Base-by-base conservation (phyloP, 92 coral and sea anemone genomes). In the Chrysogorgia sp. region DNA sequence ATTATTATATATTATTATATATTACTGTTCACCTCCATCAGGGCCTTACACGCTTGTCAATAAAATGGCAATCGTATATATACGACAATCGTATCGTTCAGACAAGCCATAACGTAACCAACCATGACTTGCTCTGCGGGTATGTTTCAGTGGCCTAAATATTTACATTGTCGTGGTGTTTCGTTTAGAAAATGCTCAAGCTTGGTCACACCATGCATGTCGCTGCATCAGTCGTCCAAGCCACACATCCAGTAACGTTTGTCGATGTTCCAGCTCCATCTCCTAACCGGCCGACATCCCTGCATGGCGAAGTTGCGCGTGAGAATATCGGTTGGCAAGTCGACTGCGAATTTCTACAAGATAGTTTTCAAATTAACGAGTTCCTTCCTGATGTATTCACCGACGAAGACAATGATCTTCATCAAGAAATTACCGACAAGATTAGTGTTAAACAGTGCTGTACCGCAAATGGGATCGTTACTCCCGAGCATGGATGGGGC, bases 101-200 rank as follows among this genome's bases (percentile, higher is more conserved):
- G 53, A 7, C 7, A 47, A n/a, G 10, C 5, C 43, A 47, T 15
- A 47, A 47, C n/a, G 7, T 47, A 6, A 47, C 7, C 15, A 4
- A 5, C 12, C 43, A 4, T 47, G 15, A n/a, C 53, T 7, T 15
- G n/a, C n/a, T n/a, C 15, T 7, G 53, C 2, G n/a, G 10, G 7
- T 47, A 7, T 6, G 53, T 47, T 47, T 47, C 15, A n/a, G n/a
- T 47, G 5, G 6, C 43, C 12, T 4, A 47, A 47, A 65, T 20
- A 65, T 40, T 65, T 65, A 65, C 30, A 22, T 3, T 1, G 7
- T 22, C 4, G 48, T 21, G 7, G 53, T 65, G 72, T 65, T 64
- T 65, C n/a, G 72, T 65, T 65, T 65, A 65, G 72, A 47, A 65
- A 40, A 37, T 65, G 55, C 34, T 29, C 28, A 15, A 15, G 23